Evolutionary conservation across 2,797 vertebrate species (phyloP).

Genomic region (Parauchenoglanis punctatus): DNA sequence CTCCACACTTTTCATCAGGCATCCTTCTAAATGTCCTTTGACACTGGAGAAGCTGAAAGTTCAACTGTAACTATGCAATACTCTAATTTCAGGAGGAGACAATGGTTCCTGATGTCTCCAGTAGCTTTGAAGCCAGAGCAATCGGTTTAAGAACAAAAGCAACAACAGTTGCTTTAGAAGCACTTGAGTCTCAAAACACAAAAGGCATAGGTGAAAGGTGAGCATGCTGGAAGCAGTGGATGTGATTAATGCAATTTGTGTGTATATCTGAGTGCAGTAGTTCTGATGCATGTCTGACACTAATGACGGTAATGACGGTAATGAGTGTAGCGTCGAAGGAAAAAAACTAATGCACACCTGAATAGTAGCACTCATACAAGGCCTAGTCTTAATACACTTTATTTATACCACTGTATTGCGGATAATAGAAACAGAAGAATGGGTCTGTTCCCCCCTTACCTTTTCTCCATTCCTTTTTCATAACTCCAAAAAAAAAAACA

Average conservation of each 20-base stretch:
- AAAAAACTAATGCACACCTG: conserved; percentile 24
- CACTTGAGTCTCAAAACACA: conserved; percentile 28
- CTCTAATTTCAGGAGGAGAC: conserved; percentile 20
- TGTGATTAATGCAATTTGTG: conserved; percentile 26
- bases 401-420: conserved; percentile 5
- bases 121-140: conserved; percentile 36
- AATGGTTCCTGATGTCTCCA: conserved; percentile 11
- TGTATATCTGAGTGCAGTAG: neutral
- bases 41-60: conserved; percentile 19
- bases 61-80: conserved; percentile 35
- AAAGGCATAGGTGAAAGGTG: conserved; percentile 19
- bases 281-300: conserved; percentile 30
- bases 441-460: neutral
- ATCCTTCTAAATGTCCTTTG: conserved; percentile 6
- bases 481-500: conserved; percentile 5
- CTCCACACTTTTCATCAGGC: conserved; percentile 47
- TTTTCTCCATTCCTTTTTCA: conserved; percentile 39
- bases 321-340: conserved; percentile 5
- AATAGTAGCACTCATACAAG: conserved; percentile 12
- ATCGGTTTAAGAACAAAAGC: conserved; percentile 10
- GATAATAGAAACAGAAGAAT: conserved; percentile 4
- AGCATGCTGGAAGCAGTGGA: neutral
- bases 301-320: neutral
- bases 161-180: conserved; percentile 27
- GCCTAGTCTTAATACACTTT: conserved; percentile 10